Evolutionary conservation across 1,140 invertebrate species (phyloP).

Genomic region (Gyrodactylus bullatarudis): DNA sequence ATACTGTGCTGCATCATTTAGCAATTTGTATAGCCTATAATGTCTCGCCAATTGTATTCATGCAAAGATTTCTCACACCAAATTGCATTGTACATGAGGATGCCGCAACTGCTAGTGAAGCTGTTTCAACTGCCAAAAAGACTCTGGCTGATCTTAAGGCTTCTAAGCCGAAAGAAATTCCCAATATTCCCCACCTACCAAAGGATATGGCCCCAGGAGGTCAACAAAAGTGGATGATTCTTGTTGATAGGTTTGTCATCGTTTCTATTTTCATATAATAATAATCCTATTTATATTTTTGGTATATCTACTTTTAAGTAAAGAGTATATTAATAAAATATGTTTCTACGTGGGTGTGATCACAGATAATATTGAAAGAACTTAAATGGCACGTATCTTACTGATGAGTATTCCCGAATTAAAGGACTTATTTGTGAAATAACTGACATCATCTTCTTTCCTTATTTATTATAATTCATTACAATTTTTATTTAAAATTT

Average conservation of each 20-base stretch:
- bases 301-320: not conserved
- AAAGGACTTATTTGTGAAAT: no score
- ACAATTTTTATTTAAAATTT: no score
- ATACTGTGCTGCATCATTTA: constrained; percentile 49
- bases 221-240: not conserved
- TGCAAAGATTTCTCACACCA: constrained; percentile 26
- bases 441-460: no score
- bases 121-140: not conserved
- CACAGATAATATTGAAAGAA: not conserved
- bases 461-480: no score
- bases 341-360: not conserved
- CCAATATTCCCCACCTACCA: not conserved
- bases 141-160: not conserved
- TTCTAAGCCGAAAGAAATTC: not conserved
- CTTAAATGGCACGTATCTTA: no score
- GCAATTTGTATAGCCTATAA: constrained; percentile 60
- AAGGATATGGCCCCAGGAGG: not conserved
- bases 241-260: not conserved
- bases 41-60: constrained; percentile 55
- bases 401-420: no score
- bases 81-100: not conserved
- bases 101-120: not conserved
- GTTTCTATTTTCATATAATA: not conserved
- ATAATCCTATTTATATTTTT: not conserved
- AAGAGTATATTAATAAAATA: not conserved